These are phyloP conservation scores for Conistra vaccinii DNA, from an alignment of 2,888 invertebrate species.

Conservation along the genomic window DNA sequence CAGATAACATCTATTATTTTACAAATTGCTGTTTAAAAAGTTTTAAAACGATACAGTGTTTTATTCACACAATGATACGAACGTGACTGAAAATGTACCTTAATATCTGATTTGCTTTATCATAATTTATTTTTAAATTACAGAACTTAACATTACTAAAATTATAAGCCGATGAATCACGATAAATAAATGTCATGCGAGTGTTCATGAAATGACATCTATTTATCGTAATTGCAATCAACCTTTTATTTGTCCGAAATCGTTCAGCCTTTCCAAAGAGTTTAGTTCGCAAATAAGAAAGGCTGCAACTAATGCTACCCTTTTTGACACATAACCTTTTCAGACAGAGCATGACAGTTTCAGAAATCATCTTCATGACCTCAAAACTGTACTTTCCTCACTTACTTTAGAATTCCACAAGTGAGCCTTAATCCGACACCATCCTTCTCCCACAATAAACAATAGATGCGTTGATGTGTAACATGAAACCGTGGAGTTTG, in stretches of 20 bases:
- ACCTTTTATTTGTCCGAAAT: too few relatives aligned
- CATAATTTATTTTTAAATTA: too few relatives aligned
- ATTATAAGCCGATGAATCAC: too few relatives aligned
- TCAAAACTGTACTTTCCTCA: neutral
- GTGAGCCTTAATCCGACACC: slow-evolving; percentile 25
- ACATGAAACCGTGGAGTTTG: slow-evolving; percentile 29
- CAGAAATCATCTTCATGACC: slow-evolving; percentile 8
- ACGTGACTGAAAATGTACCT: neutral
- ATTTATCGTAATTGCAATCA: too few relatives aligned
- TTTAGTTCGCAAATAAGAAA: too few relatives aligned
- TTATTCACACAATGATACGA: slow-evolving; percentile 7
- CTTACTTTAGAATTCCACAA: slow-evolving; percentile 28
- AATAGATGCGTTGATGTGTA: slow-evolving; percentile 46
- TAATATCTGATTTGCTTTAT: too few relatives aligned
- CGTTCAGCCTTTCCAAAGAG: too few relatives aligned
- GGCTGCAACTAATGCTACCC: too few relatives aligned
- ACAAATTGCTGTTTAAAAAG: slow-evolving; percentile 18
- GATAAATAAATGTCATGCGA: too few relatives aligned
- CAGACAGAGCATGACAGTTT: neutral
- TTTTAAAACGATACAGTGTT: slow-evolving; percentile 12
- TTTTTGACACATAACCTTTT: neutral
- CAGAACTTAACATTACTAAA: too few relatives aligned
- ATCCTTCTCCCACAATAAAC: slow-evolving; percentile 11
- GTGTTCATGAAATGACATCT: too few relatives aligned
- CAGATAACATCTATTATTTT: slow-evolving; percentile 40